Base-by-base conservation (phyloP, 1,140 invertebrate species). In the Drosophila kurseongensis region DNA sequence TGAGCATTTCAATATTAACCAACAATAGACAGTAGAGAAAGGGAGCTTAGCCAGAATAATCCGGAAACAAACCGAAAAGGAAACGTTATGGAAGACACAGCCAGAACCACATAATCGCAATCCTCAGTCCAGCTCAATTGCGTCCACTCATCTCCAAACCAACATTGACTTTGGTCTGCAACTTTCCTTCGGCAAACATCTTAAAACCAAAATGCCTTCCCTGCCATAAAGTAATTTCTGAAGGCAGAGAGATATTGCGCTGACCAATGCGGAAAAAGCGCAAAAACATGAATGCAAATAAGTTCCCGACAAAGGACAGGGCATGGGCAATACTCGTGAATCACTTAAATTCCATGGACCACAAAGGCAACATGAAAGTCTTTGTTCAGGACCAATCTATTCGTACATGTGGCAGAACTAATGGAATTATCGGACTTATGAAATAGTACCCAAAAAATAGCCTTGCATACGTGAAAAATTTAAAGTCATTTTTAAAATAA, bases 281-380 rank as follows among this genome's bases (percentile, higher is more conserved):
- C 62, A 60, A 78, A 66, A 86, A 74, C 68, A 80, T 60, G 74
- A 84, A 82, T 79, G 78, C 78, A 86, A 86, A 86, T 86, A 88
- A 82, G 81, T 77, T 77, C 50, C 67, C 66, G 77, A 82, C 78
- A 88, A 88, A 74, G 35, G 67, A 27, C 40, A 7, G 36, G 41
- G 38, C 42, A 63, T 27, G 66, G 51, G 16, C 32, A 41, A 47
- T 14, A 61, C 13, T 66, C 65, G 27, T 68, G 65, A 66, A 68
- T 68, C 65, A 68, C 72, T 60, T 54, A 62, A 71, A 40, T 29
- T 41, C 38, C 69, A 27, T 14, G 10, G 51, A 54, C 36, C 65
- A 86, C 80, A 86, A 81, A 78, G 55, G 57, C 60, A 60, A 79
- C 83, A 77, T 71, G 60, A 14, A 7, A 44, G 60, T 14, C 38